Evolutionary conservation across 2,797 vertebrate species (phyloP), one percentile per base, ranked within the genome.

Genomic region (Alauda arvensis): DNA sequence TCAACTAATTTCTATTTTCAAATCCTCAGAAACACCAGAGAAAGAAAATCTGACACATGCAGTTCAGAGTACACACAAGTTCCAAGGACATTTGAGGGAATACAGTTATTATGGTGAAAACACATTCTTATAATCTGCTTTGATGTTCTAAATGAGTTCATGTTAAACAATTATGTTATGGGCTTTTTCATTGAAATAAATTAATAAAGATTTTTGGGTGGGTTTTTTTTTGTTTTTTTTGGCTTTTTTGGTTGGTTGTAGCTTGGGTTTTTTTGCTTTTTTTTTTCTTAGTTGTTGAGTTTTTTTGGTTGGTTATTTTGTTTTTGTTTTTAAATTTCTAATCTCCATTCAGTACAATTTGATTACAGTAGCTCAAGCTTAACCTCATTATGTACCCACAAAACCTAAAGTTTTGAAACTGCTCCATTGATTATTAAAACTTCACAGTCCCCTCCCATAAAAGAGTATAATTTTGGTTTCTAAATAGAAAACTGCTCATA

Each of bases 1-100:
- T 96, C 93, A 95, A 96, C 95, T 96, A 96, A 95, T 96, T 96
- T 93, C 66, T 51, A 78, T 80, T 89, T 91, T 80, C 57, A 87
- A 92, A 95, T 94, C 76, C 85, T 93, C 45, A 85, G 76, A 89
- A 70, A 92, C 71, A 90, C 29, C 28, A 89, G 78, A 65, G 46
- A 77, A 91, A 78, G 57, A 40, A 75, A 67, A 43, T 49, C 37
- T 94, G 85, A 91, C 67, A 78, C 67, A 65, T 70, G 57, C 23
- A 70, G 46, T 81, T 85, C 81, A 79, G 53, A 72, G 56, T 78
- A 66, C 26, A 26, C 4, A 57, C 7, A 43, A 21, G 6, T 92
- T 95, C 62, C 92, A 95, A 96, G 91, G 92, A 93, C 86, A 87
- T 80, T 82, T 60, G 26, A 61, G 59, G 19, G 34, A 95, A 77